Conservation (phyloP, 1,140 invertebrate genomes). For the Popillia japonica region DNA sequence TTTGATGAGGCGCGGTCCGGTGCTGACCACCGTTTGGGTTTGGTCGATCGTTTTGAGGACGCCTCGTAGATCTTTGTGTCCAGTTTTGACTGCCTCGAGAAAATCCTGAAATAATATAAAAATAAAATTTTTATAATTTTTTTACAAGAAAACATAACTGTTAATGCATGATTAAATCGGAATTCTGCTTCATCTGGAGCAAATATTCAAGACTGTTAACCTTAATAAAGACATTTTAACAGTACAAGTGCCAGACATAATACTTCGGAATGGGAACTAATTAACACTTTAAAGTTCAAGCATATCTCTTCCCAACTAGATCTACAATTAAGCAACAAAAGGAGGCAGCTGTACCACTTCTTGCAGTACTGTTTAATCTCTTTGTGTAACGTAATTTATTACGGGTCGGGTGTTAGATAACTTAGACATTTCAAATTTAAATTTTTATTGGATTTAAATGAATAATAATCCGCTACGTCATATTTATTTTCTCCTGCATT, state of each 20-base stretch:
- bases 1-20: slow-evolving; percentile 75
- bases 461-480: neutral
- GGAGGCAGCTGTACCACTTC: neutral
- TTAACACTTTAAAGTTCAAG: neutral
- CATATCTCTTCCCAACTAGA: neutral
- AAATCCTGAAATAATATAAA: slow-evolving; percentile 71
- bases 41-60: slow-evolving; percentile 69
- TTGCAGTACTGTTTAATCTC: neutral
- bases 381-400: neutral
- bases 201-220: neutral
- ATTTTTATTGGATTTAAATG: too few species aligned
- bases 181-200: neutral
- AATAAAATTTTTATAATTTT: neutral
- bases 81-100: slow-evolving; percentile 73
- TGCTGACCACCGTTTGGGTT: slow-evolving; percentile 63
- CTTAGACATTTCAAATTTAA: neutral
- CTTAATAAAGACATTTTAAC: neutral
- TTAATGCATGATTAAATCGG: neutral
- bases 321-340: neutral
- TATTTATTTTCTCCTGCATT: neutral
- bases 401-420: neutral
- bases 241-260: neutral
- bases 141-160: too few species aligned
- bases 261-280: neutral
- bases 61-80: slow-evolving; percentile 72